These are phyloP conservation scores for Esox lucius DNA, from an alignment of 2,797 vertebrate species.

Conservation along the genomic window DNA sequence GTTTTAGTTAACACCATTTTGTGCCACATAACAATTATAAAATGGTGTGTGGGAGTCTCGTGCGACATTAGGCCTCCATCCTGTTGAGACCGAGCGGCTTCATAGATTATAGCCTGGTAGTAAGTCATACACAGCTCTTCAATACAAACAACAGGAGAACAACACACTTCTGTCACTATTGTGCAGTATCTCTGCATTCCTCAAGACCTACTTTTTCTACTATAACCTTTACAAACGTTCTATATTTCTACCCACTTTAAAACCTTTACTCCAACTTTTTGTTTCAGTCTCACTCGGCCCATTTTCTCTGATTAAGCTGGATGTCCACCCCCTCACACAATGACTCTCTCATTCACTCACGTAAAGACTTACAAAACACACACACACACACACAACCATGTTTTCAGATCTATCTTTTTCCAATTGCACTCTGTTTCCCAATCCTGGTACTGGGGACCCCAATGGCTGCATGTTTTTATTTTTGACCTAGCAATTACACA, in stretches of 20 bases:
- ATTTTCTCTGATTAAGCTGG: background rate
- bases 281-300: no score
- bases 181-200: no score
- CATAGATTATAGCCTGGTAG: background rate
- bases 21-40: no score
- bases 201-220: no score
- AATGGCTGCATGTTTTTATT: no score
- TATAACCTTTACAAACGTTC: background rate
- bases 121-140: background rate
- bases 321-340: background rate
- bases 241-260: background rate
- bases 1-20: no score
- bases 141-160: no score
- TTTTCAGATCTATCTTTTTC: no score
- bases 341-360: background rate
- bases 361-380: background rate
- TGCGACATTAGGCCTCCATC: background rate
- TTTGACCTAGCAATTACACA: no score
- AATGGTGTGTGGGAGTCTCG: background rate
- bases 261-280: background rate
- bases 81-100: background rate
- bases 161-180: no score
- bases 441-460: no score
- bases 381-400: slow-evolving; percentile 26
- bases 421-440: no score